Evolutionary conservation across 2,888 invertebrate genomes (phyloP), one percentile per base, ranked within the genome.

Genomic region (Timema podura): DNA sequence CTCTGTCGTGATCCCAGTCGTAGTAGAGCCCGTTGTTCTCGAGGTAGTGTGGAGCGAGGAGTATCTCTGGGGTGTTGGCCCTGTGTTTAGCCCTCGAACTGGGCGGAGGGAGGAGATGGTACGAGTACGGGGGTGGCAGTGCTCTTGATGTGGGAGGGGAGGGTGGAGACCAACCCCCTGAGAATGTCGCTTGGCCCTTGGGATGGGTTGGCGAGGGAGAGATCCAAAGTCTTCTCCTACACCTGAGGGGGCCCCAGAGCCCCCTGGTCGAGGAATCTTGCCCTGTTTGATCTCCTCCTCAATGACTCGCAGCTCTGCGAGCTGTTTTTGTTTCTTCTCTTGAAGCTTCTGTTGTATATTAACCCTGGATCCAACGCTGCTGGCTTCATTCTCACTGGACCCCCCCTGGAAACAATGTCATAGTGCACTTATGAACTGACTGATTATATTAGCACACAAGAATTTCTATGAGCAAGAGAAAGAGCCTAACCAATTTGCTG

Each of bases 261-360:
- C 70, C 9, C 72, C 69, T 7, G 80, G 81, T 47, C 80, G 74
- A 70, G 78, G 78, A 30, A 81, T 82, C 79, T 93, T 93, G 0
- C 92, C 92, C 75, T 92, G 91, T 76, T 92, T 92, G 68, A 94
- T 93, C 80, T 94, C 94, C 77, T 94, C 93, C 77, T 94, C 93
- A 68, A 91, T 91, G 66, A 89, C 92, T 72, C 91, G 85, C 48
- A 94, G 80, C 79, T 94, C 93, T 0, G 93, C 92, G 47, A 94
- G 82, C 77, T 95, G 94, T 74, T 94, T 93, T 77, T 92, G 91
- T 77, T 93, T 93, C 79, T 95, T 94, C 79, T 93, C 93, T 78
- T 92, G 91, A 0, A 94, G 83, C 79, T 94, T 94, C 76, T 93
- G 92, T 73, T 92, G 91, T 73, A 94, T 94, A 79, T 93, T 92